Evolutionary conservation across 1,140 invertebrate genomes (phyloP).

Genomic region (Diabrotica virgifera): DNA sequence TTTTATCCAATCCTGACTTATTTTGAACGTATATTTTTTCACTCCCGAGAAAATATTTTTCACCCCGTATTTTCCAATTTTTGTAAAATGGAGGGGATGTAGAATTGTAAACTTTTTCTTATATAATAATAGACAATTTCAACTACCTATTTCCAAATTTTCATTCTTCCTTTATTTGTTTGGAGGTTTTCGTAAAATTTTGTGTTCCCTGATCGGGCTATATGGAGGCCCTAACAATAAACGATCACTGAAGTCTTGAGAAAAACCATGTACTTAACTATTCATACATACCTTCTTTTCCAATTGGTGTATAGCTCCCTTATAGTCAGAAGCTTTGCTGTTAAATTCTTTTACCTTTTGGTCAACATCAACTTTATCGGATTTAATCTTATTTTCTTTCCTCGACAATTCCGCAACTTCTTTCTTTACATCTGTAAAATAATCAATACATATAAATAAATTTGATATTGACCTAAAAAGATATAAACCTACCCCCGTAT

Average conservation of each 20-base stretch:
- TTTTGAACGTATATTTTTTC: too few species aligned
- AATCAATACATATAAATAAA: neutral
- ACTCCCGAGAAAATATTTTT: too few species aligned
- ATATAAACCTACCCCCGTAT: conserved; percentile 42
- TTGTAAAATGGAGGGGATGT: too few species aligned
- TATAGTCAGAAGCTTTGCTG: conserved; percentile 63
- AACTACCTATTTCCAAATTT: too few species aligned
- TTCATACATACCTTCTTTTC: conserved; percentile 30
- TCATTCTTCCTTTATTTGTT: too few species aligned
- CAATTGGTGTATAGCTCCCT: conserved; percentile 38
- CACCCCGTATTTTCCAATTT: too few species aligned
- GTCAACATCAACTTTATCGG: conserved; percentile 71
- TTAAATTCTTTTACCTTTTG: conserved; percentile 67
- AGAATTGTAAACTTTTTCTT: too few species aligned
- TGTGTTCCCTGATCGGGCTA: too few species aligned
- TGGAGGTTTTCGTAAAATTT: too few species aligned
- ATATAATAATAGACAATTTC: too few species aligned
- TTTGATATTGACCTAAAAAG: neutral
- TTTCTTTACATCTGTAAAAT: conserved; percentile 30
- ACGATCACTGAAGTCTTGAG: neutral
- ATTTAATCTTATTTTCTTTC: conserved; percentile 66
- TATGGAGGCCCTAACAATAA: too few species aligned
- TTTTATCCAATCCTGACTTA: too few species aligned
- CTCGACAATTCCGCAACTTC: conserved; percentile 60
- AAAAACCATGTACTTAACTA: neutral